Evolutionary conservation across 2,888 invertebrate species (phyloP).

Genomic region (Melikaiella ostensackeni): DNA sequence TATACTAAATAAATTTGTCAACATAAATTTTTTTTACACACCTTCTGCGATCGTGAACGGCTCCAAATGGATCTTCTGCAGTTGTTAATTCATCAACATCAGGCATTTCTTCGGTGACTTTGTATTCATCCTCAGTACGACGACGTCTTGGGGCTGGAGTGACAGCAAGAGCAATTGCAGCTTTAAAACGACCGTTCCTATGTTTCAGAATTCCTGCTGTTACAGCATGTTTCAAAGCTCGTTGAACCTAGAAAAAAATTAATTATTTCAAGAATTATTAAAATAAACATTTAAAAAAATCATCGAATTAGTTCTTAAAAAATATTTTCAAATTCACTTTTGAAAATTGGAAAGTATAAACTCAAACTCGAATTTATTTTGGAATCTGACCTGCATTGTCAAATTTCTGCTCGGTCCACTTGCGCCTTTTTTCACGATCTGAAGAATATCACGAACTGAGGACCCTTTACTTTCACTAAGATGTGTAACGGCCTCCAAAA

Average conservation of each 20-base stretch:
- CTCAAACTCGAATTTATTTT: neutral
- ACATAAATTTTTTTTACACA: neutral
- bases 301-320: neutral
- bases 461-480: slow-evolving; percentile 64
- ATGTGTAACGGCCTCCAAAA: slow-evolving; percentile 63
- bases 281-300: neutral
- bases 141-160: slow-evolving; percentile 49
- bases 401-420: slow-evolving; percentile 57
- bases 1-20: neutral
- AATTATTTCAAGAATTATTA: neutral
- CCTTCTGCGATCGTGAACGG: slow-evolving; percentile 33
- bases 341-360: neutral
- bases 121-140: slow-evolving; percentile 39
- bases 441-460: slow-evolving; percentile 62
- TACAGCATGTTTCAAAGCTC: slow-evolving; percentile 68
- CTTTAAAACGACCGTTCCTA: slow-evolving; percentile 67
- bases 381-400: slow-evolving; percentile 61
- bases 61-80: neutral
- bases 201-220: slow-evolving; percentile 63
- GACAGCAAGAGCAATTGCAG: slow-evolving; percentile 57
- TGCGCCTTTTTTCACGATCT: slow-evolving; percentile 58
- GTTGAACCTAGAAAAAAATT: slow-evolving; percentile 58
- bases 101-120: slow-evolving; percentile 30
- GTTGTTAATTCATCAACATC: slow-evolving; percentile 17
- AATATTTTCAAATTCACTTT: neutral